Base-by-base conservation (phyloP, 2,888 invertebrate genomes). In the Aproaerema taeniolella region DNA sequence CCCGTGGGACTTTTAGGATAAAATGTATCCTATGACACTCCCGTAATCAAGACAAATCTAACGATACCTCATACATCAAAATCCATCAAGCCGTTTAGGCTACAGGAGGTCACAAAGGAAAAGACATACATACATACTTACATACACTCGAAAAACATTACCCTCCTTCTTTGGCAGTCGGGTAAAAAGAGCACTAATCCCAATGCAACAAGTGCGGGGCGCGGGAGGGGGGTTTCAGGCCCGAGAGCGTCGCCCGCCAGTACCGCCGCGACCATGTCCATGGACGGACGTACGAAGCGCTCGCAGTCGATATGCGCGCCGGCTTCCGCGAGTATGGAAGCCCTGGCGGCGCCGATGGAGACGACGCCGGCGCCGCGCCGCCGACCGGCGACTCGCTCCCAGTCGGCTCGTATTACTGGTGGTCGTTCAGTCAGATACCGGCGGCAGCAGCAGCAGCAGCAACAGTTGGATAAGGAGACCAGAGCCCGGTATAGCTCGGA, bases 301-400 rank as follows among this genome's bases (percentile, higher is more conserved):
- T 92, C 92, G 64, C 92, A 92, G 61, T 92, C 92, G 62, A 92
- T 93, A 72, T 92, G 92, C 78, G 90, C 92, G 61, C 90, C 90
- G 53, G 89, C 90, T 58, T 89, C 91, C 62, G 83, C 86, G 67
- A 91, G 91, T 68, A 91, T 92, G 90, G 92, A 92, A 65, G 88
- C 88, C 29, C 76, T 90, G 38, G 87, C 87, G 42, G 79, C 86
- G 30, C 86, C 88, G 30, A 82, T 83, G 52, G 88, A 89, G 53
- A 85, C 82, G 36, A 88, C 89, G 43, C 88, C 89, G 40, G 88
- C 89, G 7, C 88, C 89, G 32, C 82, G 91, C 30, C 86, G 92
- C 9, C 79, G 91, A 39, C 92, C 92, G 1, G 93, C 93, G 11
- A 88, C 92, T n/a, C 87, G 93, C 35, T 92, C 93, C 2, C 93